Percentiles rank a stretch among this genome's conserved stretches.
Conservation (phyloP, 1,140 invertebrate species). For the Centruroides sculpturatus region DNA sequence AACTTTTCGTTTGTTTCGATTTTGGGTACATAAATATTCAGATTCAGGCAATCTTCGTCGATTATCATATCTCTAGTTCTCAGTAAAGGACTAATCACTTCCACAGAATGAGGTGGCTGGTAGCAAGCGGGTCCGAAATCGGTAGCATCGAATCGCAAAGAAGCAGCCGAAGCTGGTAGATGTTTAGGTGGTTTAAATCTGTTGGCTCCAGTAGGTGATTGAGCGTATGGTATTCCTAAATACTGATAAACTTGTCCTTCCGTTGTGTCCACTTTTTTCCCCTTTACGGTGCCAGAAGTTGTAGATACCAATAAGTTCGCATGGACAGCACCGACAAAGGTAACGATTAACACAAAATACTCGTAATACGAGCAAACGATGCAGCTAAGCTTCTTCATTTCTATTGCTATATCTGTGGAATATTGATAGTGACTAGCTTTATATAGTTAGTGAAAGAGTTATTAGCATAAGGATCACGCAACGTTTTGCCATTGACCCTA, state of each 20-base stretch:
- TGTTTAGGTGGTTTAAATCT: slow-evolving; percentile 17
- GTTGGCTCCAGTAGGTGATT: slow-evolving; percentile 16
- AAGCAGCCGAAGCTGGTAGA: neutral
- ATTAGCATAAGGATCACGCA: no score
- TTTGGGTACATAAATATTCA: slow-evolving; percentile 21
- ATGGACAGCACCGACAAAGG: no score
- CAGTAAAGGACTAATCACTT: slow-evolving; percentile 17
- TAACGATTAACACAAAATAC: no score
- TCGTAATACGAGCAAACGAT: no score
- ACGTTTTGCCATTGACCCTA: no score
- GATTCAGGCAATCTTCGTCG: slow-evolving; percentile 22
- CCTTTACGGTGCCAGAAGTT: no score
- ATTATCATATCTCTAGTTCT: slow-evolving; percentile 2
- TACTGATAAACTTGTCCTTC: neutral
- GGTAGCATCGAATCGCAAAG: slow-evolving; percentile 1
- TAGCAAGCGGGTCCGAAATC: slow-evolving; percentile 16
- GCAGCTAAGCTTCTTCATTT: no score
- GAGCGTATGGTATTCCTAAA: slow-evolving; percentile 24
- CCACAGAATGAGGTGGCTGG: slow-evolving; percentile 18
- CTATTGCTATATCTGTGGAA: no score
- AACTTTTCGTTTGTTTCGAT: slow-evolving; percentile 28
- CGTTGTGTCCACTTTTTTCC: no score
- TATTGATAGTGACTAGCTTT: no score
- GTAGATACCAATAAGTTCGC: no score
- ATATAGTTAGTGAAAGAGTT: no score